Percentiles rank a stretch among this genome's conserved stretches.
Conservation (phyloP, 1,140 invertebrate genomes). For the Sitophilus oryzae region DNA sequence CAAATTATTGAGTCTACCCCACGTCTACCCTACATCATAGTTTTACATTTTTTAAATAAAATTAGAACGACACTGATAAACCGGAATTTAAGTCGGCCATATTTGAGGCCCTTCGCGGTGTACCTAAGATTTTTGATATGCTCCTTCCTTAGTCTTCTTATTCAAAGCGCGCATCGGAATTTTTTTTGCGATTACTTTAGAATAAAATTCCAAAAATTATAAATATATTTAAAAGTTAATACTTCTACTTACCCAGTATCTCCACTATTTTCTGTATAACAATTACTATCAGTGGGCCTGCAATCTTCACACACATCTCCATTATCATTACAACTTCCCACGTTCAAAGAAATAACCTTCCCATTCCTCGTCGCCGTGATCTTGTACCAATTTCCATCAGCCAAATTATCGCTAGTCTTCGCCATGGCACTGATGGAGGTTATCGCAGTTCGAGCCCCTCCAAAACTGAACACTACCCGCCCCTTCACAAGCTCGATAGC, state of each 20-base stretch:
- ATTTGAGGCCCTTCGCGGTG: too few species aligned
- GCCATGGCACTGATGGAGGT: conserved; percentile 64
- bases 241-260: conserved; percentile 65
- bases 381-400: conserved; percentile 86
- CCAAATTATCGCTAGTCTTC: conserved; percentile 56
- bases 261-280: conserved; percentile 78
- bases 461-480: conserved; percentile 81
- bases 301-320: conserved; percentile 83
- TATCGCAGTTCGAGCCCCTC: conserved; percentile 78
- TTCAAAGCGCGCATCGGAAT: too few species aligned
- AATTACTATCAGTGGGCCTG: conserved; percentile 67
- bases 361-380: conserved; percentile 86
- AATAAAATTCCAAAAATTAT: too few species aligned
- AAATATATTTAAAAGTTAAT: too few species aligned
- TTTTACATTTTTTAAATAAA: too few species aligned
- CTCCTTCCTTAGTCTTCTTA: too few species aligned
- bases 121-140: too few species aligned
- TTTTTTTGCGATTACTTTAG: too few species aligned
- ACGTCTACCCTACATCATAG: too few species aligned
- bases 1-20: too few species aligned
- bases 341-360: conserved; percentile 74
- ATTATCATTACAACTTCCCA: conserved; percentile 73
- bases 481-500: conserved; percentile 82
- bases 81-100: too few species aligned
- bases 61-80: too few species aligned